Conservation (phyloP, 2,888 invertebrate genomes). For the Piscicola geometra region DNA sequence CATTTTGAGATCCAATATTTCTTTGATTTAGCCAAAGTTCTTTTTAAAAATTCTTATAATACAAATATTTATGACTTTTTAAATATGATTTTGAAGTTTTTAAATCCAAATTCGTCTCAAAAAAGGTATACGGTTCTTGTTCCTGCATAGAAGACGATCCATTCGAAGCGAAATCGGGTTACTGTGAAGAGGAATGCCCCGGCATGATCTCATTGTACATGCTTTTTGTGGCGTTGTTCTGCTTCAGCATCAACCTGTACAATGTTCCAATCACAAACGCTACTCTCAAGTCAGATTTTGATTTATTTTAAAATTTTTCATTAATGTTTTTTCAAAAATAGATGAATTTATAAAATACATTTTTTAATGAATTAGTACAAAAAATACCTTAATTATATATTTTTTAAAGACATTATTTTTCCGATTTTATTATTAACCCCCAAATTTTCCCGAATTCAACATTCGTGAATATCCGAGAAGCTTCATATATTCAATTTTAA, state of each 20-base stretch:
- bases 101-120: too few relatives aligned
- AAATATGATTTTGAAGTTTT: not conserved
- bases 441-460: too few relatives aligned
- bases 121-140: slow-evolving; percentile 22
- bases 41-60: too few relatives aligned
- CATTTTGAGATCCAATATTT: too few relatives aligned
- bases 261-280: slow-evolving; percentile 33
- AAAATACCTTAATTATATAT: too few relatives aligned
- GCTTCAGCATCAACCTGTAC: slow-evolving; percentile 23
- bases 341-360: not conserved
- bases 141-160: not conserved
- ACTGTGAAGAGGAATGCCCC: slow-evolving; percentile 14
- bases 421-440: too few relatives aligned
- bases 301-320: not conserved
- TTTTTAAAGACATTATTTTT: too few relatives aligned
- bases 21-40: too few relatives aligned
- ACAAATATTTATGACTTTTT: too few relatives aligned
- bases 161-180: not conserved
- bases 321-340: not conserved
- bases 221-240: not conserved
- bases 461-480: too few relatives aligned
- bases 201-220: slow-evolving; percentile 14
- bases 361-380: not conserved
- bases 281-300: slow-evolving; percentile 22
- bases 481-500: too few relatives aligned